A percentile compares a stretch with the other conserved stretches of the same genome.
phyloP scores from a whole-genome alignment of 1,140 invertebrate genomes.

The Drosophila pandora region DNA sequence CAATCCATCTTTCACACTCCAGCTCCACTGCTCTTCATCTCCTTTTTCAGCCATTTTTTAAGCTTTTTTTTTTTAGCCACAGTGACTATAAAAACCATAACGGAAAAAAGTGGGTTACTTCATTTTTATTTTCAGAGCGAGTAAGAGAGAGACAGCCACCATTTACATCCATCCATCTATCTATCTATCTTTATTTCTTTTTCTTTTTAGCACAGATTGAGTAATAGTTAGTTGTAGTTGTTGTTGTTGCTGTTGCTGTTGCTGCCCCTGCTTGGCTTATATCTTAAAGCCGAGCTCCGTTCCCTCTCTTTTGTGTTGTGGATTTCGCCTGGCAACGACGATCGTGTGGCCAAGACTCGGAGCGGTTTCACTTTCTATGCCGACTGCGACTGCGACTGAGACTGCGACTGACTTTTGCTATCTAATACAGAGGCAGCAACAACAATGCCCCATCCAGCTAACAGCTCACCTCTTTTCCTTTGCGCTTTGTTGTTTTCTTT shows the following conservation, averaged over 20 bases:
- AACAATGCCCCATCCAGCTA: slow-evolving; percentile 50
- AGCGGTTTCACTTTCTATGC: slow-evolving; percentile 80
- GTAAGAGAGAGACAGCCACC: slow-evolving; percentile 8
- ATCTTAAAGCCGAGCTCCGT: slow-evolving; percentile 71
- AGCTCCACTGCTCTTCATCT: slow-evolving; percentile 28
- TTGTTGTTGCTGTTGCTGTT: background rate
- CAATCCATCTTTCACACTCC: slow-evolving; percentile 70
- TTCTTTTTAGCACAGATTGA: slow-evolving; percentile 82
- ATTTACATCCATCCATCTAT: slow-evolving; percentile 76
- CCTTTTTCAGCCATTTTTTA: background rate
- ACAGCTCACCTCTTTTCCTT: slow-evolving; percentile 57
- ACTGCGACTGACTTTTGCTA: slow-evolving; percentile 70
- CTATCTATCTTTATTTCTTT: slow-evolving; percentile 63
- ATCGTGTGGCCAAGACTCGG: slow-evolving; percentile 71
- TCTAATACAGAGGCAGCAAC: slow-evolving; percentile 54
- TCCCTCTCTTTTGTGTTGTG: slow-evolving; percentile 29
- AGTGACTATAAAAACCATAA: slow-evolving; percentile 64
- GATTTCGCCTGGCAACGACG: slow-evolving; percentile 54
- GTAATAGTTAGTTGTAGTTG: slow-evolving; percentile 71
- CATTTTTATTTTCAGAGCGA: slow-evolving; percentile 72
- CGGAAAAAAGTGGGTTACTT: slow-evolving; percentile 80
- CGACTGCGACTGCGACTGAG: slow-evolving; percentile 48
- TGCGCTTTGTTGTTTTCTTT: slow-evolving; percentile 54
- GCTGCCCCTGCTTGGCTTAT: slow-evolving; percentile 63
- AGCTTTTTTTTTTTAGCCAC: slow-evolving; percentile 19